phyloP scores from a whole-genome alignment of 2,113 vertebrate species.

The Lagopus leucura region DNA sequence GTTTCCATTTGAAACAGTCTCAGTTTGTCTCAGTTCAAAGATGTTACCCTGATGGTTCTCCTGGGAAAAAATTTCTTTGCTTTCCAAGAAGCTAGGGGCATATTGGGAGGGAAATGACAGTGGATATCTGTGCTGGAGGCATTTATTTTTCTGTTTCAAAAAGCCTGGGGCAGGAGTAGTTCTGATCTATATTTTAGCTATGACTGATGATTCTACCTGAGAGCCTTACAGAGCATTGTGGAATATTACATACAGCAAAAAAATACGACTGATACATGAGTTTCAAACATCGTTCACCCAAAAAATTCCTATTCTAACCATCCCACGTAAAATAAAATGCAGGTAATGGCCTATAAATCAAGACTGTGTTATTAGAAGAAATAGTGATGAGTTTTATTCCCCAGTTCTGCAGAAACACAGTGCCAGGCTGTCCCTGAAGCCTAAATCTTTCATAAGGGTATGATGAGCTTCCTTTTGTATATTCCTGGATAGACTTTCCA shows the following conservation, averaged over 20 bases:
- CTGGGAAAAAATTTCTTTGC: not conserved
- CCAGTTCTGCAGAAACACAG: not conserved
- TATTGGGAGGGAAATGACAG: not conserved
- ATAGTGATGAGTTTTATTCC: not conserved
- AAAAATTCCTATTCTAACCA: not conserved
- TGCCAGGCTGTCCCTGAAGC: not conserved
- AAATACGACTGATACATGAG: not conserved
- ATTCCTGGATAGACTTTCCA: not conserved
- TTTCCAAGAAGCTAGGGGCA: not conserved
- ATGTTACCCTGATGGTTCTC: not conserved
- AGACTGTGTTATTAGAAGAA: not conserved
- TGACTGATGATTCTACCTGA: not conserved
- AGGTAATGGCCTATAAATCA: not conserved
- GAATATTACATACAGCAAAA: not conserved
- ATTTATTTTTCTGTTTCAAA: slow-evolving; percentile 3
- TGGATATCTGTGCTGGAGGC: not conserved
- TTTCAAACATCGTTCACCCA: not conserved
- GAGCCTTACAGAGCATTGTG: not conserved
- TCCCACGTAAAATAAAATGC: not conserved
- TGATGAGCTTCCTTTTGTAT: not conserved
- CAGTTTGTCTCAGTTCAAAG: not conserved
- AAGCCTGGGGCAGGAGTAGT: not conserved
- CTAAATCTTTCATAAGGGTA: not conserved
- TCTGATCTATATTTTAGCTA: not conserved
- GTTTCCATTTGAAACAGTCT: not conserved